phyloP scores from a whole-genome alignment of 2,888 invertebrate species.

The Macrosoma leucophasiata region DNA sequence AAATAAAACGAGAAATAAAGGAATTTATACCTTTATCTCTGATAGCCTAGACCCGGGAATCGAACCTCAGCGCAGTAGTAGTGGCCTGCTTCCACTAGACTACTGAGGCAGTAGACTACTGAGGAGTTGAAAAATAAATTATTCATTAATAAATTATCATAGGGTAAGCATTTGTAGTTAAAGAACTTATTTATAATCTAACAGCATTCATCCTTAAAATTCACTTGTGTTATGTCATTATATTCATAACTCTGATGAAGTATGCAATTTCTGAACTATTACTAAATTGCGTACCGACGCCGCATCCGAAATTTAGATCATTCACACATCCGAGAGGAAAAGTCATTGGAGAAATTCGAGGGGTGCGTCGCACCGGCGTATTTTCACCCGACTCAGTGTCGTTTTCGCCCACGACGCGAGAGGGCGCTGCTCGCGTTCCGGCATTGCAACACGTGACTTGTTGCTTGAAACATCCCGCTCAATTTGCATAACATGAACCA shows the following conservation, averaged over 20 bases:
- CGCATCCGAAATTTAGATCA: constrained; percentile 44
- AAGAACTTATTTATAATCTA: background rate
- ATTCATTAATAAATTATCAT: background rate
- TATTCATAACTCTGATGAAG: too few species aligned
- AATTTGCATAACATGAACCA: constrained; percentile 15
- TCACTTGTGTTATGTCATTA: too few species aligned
- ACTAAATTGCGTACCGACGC: too few species aligned
- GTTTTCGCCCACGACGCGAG: constrained; percentile 65
- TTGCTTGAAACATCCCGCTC: constrained; percentile 43
- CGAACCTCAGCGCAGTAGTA: too few species aligned
- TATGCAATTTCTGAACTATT: too few species aligned
- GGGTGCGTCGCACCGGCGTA: constrained; percentile 66
- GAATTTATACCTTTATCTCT: too few species aligned
- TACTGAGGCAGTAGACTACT: too few species aligned
- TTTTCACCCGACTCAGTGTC: constrained; percentile 65
- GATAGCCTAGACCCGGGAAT: too few species aligned
- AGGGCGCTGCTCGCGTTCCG: constrained; percentile 60
- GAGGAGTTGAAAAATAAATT: background rate
- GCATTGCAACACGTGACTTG: constrained; percentile 57
- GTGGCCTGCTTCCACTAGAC: too few species aligned
- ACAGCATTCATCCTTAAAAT: too few species aligned
- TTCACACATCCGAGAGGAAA: constrained; percentile 63
- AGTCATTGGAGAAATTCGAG: constrained; percentile 69
- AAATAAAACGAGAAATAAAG: too few species aligned
- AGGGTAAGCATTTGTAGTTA: background rate